Evolutionary conservation across 2,113 vertebrate genomes (phyloP), one percentile per base, ranked within the genome.

Genomic region (Seriola dumerili): DNA sequence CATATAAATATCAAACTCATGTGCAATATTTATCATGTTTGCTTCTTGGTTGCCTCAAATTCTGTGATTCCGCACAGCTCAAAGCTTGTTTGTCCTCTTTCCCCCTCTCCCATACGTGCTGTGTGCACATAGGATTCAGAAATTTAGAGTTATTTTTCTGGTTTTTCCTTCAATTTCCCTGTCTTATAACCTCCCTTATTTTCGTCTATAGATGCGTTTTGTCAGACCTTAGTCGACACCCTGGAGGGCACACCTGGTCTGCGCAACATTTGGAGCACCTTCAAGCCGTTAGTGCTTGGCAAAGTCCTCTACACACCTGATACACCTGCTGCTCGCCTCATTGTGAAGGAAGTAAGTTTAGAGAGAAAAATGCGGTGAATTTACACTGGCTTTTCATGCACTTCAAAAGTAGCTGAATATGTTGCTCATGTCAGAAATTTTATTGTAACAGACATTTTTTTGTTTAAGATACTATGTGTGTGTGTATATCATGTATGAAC

Each of bases 271-370:
- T 99, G 98, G 98, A 96, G 92, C 72, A 96, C 96, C 74, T 94
- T 99, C 73, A 97, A 96, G 65, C 97, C 97, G 0, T 88, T 99
- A 75, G 85, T 99, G 76, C 91, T 95, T 46, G 98, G 98, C 75
- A 98, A 98, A 93, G 91, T 99, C 89, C 95, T 99, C 69, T 99
- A 97, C 87, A 95, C 97, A 8, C 98, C 98, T 2, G 97, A 98
- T 87, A 97, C 96, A 1, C 96, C 96, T 40, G 96, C 95, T 1
- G 91, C 97, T 16, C 96, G 94, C 71, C 94, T 87, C 66, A 88
- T 99, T 57, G 95, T 99, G 93, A 88, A 94, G 71, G 96, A 99
- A 96, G 98, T 98, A 95, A 95, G 77, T 55, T 50, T 36, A 14
- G 13, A 29, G 17, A 63, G 32, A 59, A 76, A 17, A 58, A 75